A percentile compares a stretch with the other conserved stretches of the same genome.
These are phyloP conservation scores for Pollenia angustigena DNA, from an alignment of 2,888 invertebrate species.

Conservation along the genomic window DNA sequence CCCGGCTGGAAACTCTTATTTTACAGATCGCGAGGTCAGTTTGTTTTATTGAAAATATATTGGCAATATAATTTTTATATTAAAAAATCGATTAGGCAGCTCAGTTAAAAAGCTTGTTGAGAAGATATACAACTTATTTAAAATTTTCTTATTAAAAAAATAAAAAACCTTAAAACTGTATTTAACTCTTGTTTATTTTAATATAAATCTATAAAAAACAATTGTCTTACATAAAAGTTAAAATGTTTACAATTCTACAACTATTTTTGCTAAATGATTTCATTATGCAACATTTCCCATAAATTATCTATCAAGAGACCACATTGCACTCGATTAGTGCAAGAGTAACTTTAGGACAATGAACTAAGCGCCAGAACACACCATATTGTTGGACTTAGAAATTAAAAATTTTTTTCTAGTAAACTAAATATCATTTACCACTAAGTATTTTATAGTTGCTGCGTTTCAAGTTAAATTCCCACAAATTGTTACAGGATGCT, in stretches of 20 bases:
- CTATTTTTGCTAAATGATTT: neutral
- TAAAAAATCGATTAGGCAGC: too few species aligned
- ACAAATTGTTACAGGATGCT: constrained; percentile 3
- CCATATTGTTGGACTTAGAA: neutral
- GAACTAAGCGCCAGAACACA: neutral
- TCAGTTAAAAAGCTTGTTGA: too few species aligned
- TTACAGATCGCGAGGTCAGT: too few species aligned
- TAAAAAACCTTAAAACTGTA: too few species aligned
- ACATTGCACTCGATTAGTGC: neutral
- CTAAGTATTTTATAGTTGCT: neutral
- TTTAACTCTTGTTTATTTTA: too few species aligned
- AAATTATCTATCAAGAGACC: constrained; percentile 25
- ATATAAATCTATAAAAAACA: too few species aligned
- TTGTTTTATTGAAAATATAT: too few species aligned
- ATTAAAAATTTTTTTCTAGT: neutral
- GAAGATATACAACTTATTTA: too few species aligned
- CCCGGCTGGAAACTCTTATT: too few species aligned
- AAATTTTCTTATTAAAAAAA: too few species aligned
- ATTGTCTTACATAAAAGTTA: too few species aligned
- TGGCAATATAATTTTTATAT: too few species aligned
- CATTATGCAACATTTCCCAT: neutral
- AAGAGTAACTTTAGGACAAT: neutral
- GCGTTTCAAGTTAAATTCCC: neutral
- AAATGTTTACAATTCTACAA: neutral
- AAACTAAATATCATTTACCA: constrained; percentile 1